These are phyloP conservation scores for Hecatera dysodea DNA, from an alignment of 2,888 invertebrate genomes.

Conservation along the genomic window DNA sequence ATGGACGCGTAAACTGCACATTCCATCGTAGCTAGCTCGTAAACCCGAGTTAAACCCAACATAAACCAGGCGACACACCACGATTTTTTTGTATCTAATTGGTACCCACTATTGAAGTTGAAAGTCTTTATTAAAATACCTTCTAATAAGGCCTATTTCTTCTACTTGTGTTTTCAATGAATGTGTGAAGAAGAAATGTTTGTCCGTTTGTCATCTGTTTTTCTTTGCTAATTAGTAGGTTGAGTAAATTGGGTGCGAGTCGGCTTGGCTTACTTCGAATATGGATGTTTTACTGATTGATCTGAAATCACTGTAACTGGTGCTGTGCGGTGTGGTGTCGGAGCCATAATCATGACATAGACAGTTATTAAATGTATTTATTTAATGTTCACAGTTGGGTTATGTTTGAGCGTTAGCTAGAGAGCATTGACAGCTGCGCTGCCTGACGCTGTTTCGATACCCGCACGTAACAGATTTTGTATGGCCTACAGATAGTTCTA, in stretches of 20 bases:
- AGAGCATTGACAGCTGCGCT: too few species aligned
- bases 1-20: conserved; percentile 72
- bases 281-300: too few species aligned
- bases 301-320: too few species aligned
- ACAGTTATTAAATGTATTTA: too few species aligned
- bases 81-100: conserved; percentile 62
- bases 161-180: conserved; percentile 21
- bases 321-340: too few species aligned
- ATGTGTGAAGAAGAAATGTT: conserved; percentile 30
- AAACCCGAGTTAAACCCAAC: conserved; percentile 61
- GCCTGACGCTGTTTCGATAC: too few species aligned
- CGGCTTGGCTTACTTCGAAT: too few species aligned
- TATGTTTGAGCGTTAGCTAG: too few species aligned
- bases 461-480: too few species aligned
- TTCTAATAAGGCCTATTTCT: conserved; percentile 55
- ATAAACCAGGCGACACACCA: conserved; percentile 54
- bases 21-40: conserved; percentile 69
- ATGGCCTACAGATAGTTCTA: too few species aligned
- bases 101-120: conserved; percentile 38
- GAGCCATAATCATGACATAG: too few species aligned
- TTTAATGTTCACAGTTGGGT: too few species aligned
- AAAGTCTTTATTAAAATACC: conserved; percentile 55
- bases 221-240: conserved; percentile 2
- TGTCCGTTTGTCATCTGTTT: neutral
- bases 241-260: conserved; percentile 32